Evolutionary conservation across 92 coral and sea anemone species (phyloP).

Genomic region (Montipora capitata): DNA sequence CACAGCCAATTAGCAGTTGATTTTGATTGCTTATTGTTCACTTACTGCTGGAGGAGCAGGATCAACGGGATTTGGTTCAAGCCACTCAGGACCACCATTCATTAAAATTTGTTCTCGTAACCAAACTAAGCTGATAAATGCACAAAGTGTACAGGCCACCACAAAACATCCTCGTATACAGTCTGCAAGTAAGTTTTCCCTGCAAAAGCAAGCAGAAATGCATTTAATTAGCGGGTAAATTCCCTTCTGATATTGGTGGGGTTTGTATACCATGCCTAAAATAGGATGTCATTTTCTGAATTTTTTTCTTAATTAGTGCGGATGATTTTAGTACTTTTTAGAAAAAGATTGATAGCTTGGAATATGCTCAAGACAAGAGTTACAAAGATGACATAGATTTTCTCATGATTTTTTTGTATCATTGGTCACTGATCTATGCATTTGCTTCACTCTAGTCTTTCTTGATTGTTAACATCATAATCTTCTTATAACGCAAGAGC

Average conservation of each 20-base stretch:
- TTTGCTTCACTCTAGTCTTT: too few relatives aligned
- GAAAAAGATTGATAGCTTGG: too few relatives aligned
- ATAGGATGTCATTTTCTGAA: too few relatives aligned
- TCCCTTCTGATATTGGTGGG: not conserved
- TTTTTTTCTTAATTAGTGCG: too few relatives aligned
- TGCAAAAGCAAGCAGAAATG: constrained; percentile 26
- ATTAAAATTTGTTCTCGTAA: constrained; percentile 94
- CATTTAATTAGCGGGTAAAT: not conserved
- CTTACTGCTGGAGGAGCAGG: constrained; percentile 76
- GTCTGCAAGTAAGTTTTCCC: constrained; percentile 93
- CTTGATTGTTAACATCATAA: too few relatives aligned
- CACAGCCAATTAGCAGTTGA: too few relatives aligned
- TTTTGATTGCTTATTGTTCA: not conserved
- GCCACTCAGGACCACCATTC: constrained; percentile 99
- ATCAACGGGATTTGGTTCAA: constrained; percentile 88
- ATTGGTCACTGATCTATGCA: too few relatives aligned
- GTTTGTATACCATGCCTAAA: not conserved
- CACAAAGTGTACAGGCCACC: constrained; percentile 99
- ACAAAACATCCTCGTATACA: constrained; percentile 99
- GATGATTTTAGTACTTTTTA: too few relatives aligned
- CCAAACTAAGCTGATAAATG: constrained; percentile 98
- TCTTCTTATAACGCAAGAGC: too few relatives aligned
- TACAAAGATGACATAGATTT: too few relatives aligned
- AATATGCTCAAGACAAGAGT: too few relatives aligned
- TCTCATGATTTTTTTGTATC: too few relatives aligned